Evolutionary conservation across 2,797 vertebrate genomes (phyloP), one percentile per base, ranked within the genome.

Genomic region (Periparus ater): DNA sequence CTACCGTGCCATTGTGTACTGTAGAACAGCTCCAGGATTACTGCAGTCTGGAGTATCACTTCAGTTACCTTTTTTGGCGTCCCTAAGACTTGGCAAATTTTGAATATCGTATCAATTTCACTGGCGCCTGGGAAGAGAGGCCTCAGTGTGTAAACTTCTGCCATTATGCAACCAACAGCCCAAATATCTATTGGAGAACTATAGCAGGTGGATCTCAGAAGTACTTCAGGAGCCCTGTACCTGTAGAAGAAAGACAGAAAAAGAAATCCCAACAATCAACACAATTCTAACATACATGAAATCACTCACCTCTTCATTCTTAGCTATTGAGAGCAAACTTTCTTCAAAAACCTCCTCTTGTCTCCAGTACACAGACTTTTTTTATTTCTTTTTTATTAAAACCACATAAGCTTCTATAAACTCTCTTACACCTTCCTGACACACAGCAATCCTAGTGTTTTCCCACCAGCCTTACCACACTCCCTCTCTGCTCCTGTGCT

Each of bases 81-180:
- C 25, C 98, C 98, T 95, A 98, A 65, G 29, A 98, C 97, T 94
- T 98, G 98, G 96, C 98, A 98, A 89, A 98, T 98, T 96, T 98
- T 98, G 97, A 98, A 98, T 97, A 98, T 98, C 8, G 98, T 98
- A 95, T 98, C 98, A 67, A 98, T 98, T 97, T 98, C 98, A 94
- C 98, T 98, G 95, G 98, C 97, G 3, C 98, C 98, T 9, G 98
- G 98, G 73, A 98, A 98, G 40, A 98, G 98, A 8, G 98, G 98
- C 89, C 98, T 95, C 81, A 98, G 96, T 0, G 98, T 98, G 77
- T 98, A 98, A 82, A 98, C 98, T 89, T 98, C 98, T 26, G 98
- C 98, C 98, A 98, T 98, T 92, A 98, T 98, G 95, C 98, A 98
- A 91, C 98, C 98, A 55, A 98, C 98, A 4, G 98, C 98, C 98